A percentile compares a stretch with the other conserved stretches of the same genome.
Conservation (phyloP, 2,888 invertebrate genomes). For the Leptothorax acervorum region DNA sequence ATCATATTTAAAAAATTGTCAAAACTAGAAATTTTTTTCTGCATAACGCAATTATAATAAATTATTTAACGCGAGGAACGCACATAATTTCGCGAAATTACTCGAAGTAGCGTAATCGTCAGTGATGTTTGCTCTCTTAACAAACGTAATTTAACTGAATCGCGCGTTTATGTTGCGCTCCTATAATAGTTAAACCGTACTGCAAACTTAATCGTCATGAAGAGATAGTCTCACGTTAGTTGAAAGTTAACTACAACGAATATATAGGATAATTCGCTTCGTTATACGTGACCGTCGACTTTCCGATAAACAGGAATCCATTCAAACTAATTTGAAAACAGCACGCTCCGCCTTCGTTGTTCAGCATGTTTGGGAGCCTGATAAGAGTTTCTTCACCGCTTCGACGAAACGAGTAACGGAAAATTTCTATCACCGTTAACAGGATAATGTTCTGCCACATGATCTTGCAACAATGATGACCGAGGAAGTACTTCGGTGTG, state of each 20-base stretch:
- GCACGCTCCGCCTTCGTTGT: not conserved
- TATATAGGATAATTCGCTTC: not conserved
- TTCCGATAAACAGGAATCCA: not conserved
- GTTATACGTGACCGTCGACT: not conserved
- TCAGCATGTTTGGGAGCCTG: not conserved
- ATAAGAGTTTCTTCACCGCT: not conserved
- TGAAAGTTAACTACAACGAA: not conserved
- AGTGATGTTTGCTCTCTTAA: not conserved
- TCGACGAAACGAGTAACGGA: not conserved
- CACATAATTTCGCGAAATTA: not conserved
- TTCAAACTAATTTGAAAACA: not conserved
- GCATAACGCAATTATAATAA: not conserved
- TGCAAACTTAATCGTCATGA: not conserved
- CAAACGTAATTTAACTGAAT: slow-evolving; percentile 9
- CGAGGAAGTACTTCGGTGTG: not conserved
- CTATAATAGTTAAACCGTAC: not conserved
- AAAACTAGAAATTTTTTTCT: not conserved
- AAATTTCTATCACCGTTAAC: not conserved
- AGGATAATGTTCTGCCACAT: not conserved
- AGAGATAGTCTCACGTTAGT: not conserved
- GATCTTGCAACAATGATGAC: not conserved
- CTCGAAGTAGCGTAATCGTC: not conserved
- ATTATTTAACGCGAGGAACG: not conserved
- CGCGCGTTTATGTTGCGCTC: not conserved
- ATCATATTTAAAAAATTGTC: not conserved